Evolutionary conservation across 2,797 vertebrate genomes (phyloP), one percentile per base, ranked within the genome.

Genomic region (Rachycentron canadum): DNA sequence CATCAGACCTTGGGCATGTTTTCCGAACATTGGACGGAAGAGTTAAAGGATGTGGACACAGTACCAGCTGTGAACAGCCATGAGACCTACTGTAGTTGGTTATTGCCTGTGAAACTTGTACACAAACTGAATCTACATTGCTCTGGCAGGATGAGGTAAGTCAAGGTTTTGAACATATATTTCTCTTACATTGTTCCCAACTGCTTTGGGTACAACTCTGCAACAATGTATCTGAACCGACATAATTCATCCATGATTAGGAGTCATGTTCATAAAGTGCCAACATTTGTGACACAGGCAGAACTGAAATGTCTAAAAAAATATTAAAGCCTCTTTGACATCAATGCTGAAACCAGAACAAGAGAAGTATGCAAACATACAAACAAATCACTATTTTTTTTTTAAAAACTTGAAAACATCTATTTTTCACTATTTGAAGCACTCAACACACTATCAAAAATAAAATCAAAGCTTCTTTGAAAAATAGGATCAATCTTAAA

Each of bases 21-120:
- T 89, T 91, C 78, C 75, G 11, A 86, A 71, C 63, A 66, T 52
- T 87, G 89, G 88, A 93, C 83, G 86, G 91, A 92, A 82, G 81
- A 83, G 82, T 82, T 75, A 68, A 79, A 89, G 76, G 80, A 86
- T 64, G 79, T 87, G 76, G 91, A 91, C 92, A 94, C 93, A 93
- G 93, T 85, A 93, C 91, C 93, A 93, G 92, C 92, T 94, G 93
- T 93, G 91, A 91, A 81, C 84, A 90, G 91, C 78, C 86, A 77
- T 68, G 76, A 88, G 74, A 78, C 81, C 76, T 76, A 76, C 64
- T 78, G 70, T 67, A 77, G 78, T 84, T 69, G 81, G 53, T 83
- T 85, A 85, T 86, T 91, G 83, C 86, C 73, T 82, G 67, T 72
- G 76, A 85, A 84, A 73, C 80, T 78, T 58, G 57, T 41, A 72